Evolutionary conservation across 2,113 vertebrate species (phyloP).

Genomic region (Ceuthmochares aereus): DNA sequence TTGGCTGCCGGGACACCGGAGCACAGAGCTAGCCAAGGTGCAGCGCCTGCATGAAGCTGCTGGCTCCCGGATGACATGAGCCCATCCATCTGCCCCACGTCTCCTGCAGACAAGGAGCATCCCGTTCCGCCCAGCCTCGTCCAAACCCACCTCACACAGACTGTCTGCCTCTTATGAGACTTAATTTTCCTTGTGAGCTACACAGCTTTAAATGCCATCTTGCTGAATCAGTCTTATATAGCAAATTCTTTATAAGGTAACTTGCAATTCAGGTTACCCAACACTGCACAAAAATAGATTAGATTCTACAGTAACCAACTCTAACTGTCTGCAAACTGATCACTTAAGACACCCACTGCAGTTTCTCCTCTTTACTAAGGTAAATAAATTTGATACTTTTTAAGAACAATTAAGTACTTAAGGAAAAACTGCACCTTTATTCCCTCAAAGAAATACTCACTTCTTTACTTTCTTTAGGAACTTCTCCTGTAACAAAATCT

Average conservation of each 20-base stretch:
- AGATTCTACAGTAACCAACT: not conserved
- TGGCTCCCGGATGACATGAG: not conserved
- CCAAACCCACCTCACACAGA: not conserved
- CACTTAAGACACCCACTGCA: not conserved
- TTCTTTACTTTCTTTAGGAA: not conserved
- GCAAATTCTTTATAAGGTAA: not conserved
- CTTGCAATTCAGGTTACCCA: not conserved
- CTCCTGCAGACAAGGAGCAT: not conserved
- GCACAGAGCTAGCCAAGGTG: not conserved
- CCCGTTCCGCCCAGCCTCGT: not conserved
- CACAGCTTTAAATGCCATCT: not conserved
- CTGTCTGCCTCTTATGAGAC: not conserved
- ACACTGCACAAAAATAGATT: not conserved
- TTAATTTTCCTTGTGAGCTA: not conserved
- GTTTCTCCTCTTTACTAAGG: not conserved
- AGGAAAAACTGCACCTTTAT: not conserved
- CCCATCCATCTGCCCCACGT: not conserved
- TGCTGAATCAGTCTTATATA: not conserved
- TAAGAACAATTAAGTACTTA: not conserved
- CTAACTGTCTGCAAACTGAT: not conserved
- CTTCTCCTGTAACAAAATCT: not conserved
- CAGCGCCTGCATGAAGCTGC: not conserved
- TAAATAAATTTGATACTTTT: not conserved
- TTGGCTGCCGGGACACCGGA: accelerated
- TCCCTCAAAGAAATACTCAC: not conserved